A percentile compares a stretch with the other conserved stretches of the same genome.
Conservation (phyloP, 2,797 vertebrate genomes). For the Odontamblyopus rebecca region DNA sequence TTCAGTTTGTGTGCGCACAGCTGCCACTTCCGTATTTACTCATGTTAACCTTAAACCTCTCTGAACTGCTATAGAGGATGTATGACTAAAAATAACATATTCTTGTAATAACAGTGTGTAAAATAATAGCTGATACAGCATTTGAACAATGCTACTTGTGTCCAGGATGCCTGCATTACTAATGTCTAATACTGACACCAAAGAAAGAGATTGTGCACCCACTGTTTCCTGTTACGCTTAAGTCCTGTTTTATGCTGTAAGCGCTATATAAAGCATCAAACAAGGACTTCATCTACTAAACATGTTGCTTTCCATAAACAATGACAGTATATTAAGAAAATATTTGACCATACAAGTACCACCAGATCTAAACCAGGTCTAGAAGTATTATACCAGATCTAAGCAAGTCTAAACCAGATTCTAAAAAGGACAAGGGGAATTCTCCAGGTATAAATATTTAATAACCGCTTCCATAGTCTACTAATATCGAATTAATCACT, state of each 20-base stretch:
- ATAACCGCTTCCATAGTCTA: not conserved
- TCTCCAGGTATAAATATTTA: not conserved
- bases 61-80: not conserved
- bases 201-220: slow-evolving; percentile 63
- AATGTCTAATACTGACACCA: slow-evolving; percentile 59
- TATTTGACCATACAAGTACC: not conserved
- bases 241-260: slow-evolving; percentile 52
- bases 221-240: slow-evolving; percentile 66
- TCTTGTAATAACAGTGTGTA: not conserved
- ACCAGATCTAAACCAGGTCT: not conserved
- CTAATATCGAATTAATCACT: not conserved
- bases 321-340: too few species aligned
- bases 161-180: not conserved
- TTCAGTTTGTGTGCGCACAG: slow-evolving; percentile 7
- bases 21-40: slow-evolving; percentile 48
- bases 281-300: too few species aligned
- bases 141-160: slow-evolving; percentile 29
- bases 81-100: not conserved
- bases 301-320: too few species aligned
- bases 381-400: too few species aligned
- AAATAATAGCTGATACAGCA: not conserved
- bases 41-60: slow-evolving; percentile 7
- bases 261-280: not conserved
- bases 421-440: not conserved
- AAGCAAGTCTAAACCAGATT: not conserved